Evolutionary conservation across 2,113 vertebrate species (phyloP).

Genomic region (Bujurquina vittata): DNA sequence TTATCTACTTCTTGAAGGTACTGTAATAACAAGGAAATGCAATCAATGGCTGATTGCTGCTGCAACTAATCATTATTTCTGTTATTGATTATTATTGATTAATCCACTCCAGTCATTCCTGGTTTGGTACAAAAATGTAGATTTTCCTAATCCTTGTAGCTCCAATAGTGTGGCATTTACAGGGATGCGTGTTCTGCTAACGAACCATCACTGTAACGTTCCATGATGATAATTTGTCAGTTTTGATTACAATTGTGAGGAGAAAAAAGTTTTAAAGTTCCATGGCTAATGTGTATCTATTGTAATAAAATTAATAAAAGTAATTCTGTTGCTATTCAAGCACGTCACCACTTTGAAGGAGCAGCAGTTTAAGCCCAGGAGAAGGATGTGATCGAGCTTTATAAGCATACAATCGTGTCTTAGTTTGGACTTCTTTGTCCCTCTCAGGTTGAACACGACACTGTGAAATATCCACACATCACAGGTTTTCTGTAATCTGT

Average conservation of each 20-base stretch:
- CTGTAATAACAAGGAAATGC: neutral
- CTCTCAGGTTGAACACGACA: neutral
- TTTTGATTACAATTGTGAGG: neutral
- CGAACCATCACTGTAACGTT: too few relatives aligned
- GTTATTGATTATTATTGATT: neutral
- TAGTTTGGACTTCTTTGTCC: neutral
- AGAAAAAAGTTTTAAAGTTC: too few relatives aligned
- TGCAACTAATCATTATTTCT: neutral
- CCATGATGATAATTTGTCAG: too few relatives aligned
- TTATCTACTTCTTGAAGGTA: neutral
- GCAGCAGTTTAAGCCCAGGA: neutral
- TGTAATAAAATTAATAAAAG: too few relatives aligned
- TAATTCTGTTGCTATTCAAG: too few relatives aligned
- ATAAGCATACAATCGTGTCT: neutral
- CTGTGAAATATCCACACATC: neutral
- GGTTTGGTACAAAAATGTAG: too few relatives aligned
- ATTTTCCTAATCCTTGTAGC: neutral
- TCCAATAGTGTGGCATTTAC: neutral
- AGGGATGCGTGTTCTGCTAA: too few relatives aligned
- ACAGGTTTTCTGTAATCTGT: neutral
- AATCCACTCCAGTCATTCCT: neutral
- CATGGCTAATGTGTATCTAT: too few relatives aligned
- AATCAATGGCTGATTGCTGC: neutral
- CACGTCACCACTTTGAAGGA: too few relatives aligned
- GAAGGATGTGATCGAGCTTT: neutral